Base-by-base conservation (phyloP, 2,888 invertebrate genomes). In the Ophioninae sp. region DNA sequence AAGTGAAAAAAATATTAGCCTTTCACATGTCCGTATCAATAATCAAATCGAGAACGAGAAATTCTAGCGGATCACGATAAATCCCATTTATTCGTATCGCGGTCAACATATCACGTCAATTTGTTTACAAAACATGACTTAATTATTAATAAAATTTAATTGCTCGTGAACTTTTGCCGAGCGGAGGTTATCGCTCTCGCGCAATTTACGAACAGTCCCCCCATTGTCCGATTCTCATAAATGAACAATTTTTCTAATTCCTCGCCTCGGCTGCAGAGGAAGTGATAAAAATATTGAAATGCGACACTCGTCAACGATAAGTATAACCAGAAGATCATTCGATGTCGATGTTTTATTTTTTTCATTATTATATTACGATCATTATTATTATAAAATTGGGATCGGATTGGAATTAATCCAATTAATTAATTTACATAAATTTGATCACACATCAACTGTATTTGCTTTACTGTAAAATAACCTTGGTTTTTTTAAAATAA, bases 61-160 rank as follows among this genome's bases (percentile, higher is more conserved):
- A 77, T 79, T 71, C 61, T 64, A 56, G 75, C 56, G 51, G 77
- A 81, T 78, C 71, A 79, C 68, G 51, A 85, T 85, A 79, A 85
- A 85, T 85, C 69, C 74, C 71, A 51, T 69, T 41, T 30, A 51
- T 83, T 81, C 22, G 6, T 90, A 85, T 77, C 69, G 69, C 73
- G 67, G 22, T 80, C 83, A 58, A 86, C 78, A 78, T 84, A 82
- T 85, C 80, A 59, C 69, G 74, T 59, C 84, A 85, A 87, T 88
- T 87, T 87, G 86, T 89, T 89, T 87, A 86, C 87, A 87, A 87
- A 51, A 87, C 74, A 87, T 80, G 75, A 85, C 86, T 85, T 86
- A 82, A 84, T 85, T 86, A 87, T 87, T 86, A 82, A 87, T 86
- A 82, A 82, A 85, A 84, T 82, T 86, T 85, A 85, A 86, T 87